Evolutionary conservation across 2,113 vertebrate species (phyloP).

Genomic region (Pseudolaguvia tuberculata): DNA sequence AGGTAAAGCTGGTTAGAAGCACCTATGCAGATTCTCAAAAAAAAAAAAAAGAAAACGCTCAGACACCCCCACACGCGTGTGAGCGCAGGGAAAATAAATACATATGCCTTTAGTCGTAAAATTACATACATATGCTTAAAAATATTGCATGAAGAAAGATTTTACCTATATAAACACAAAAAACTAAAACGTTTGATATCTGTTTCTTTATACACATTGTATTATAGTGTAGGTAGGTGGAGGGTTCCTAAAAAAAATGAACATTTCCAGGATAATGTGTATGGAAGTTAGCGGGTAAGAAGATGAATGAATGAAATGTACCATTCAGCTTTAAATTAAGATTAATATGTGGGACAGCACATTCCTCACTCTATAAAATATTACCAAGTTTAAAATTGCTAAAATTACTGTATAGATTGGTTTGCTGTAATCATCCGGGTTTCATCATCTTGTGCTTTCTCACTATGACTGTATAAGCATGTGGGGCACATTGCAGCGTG

Average conservation of each 20-base stretch:
- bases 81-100: not conserved
- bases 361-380: not conserved
- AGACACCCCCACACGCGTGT: constrained; percentile 1
- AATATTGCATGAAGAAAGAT: too few relatives aligned
- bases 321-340: not conserved
- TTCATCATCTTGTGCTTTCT: not conserved
- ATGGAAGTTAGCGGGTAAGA: too few relatives aligned
- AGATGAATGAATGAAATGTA: too few relatives aligned
- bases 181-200: not conserved
- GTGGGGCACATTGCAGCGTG: not conserved
- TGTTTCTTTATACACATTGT: too few relatives aligned
- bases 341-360: too few relatives aligned
- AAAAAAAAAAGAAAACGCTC: constrained; percentile 51
- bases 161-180: not conserved
- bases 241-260: too few relatives aligned
- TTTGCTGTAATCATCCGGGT: too few relatives aligned
- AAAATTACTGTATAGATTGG: too few relatives aligned
- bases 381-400: not conserved
- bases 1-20: constrained; percentile 64
- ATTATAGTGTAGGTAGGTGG: too few relatives aligned
- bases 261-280: too few relatives aligned
- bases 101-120: too few relatives aligned
- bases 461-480: not conserved
- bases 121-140: not conserved
- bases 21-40: constrained; percentile 56